Evolutionary conservation across 2,888 invertebrate species (phyloP), one percentile per base, ranked within the genome.

Genomic region (Thecophora atra): DNA sequence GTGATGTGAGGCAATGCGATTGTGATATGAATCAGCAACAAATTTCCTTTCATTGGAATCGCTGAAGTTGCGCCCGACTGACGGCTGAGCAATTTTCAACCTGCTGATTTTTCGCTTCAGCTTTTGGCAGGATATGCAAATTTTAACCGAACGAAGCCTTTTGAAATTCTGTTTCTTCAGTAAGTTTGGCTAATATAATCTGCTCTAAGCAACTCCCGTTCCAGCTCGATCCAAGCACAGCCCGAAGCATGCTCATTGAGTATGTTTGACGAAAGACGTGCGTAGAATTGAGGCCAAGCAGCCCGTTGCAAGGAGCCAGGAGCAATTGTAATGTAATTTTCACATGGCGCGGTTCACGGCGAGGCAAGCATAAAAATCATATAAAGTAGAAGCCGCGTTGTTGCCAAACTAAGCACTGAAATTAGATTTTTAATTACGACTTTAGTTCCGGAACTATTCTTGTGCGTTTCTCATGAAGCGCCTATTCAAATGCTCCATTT

Each of bases 1-100:
- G 56, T 58, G 54, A 51, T 68, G 71, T 64, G 68, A 71, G 24
- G 42, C 30, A 60, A 58, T 56, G 68, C 72, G 65, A 70, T 70
- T 73, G 70, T 73, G 75, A 73, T 75, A 73, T 67, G 72, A 73
- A 75, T 73, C 72, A 64, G 73, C 67, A 75, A 75, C 75, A 72
- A 75, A 75, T 72, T 75, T 73, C 47, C 64, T 69, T 71, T 65
- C 54, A 69, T 72, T 56, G 37, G 21, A 42, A 66, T 17, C 24
- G 67, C 65, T 54, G 26, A 30, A 28, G 54, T n/a, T 26, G 47
- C 62, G 70, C 13, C 62, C 54, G 66, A 66, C 52, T 54, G 66
- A 37, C 52, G 52, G 54, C 30, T 66, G 66, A 66, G 66, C 67
- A 56, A 67, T 67, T 67, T 67, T 42, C 67, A 56, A 56, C 37